Conservation (phyloP, 2,888 invertebrate species). For the Amblyjoppa proteus region DNA sequence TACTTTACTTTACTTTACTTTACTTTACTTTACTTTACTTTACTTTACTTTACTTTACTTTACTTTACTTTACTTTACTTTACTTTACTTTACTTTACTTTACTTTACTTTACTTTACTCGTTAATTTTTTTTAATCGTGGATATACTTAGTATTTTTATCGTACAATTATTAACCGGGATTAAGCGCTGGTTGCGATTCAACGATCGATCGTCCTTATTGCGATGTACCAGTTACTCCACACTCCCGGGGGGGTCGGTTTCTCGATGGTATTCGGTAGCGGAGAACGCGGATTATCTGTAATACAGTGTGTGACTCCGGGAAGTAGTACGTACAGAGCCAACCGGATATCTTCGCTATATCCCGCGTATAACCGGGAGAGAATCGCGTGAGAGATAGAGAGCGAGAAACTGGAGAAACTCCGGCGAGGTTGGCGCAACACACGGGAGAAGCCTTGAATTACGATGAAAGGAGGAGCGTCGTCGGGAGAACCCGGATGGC, state of each 20-base stretch:
- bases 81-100: too few species aligned
- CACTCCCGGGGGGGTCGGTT: background rate
- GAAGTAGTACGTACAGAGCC: background rate
- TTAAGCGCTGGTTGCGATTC: background rate
- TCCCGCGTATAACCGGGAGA: background rate
- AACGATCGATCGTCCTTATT: background rate
- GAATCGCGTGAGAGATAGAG: conserved; percentile 21
- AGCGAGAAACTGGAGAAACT: conserved; percentile 34
- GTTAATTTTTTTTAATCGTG: too few species aligned
- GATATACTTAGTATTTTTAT: background rate
- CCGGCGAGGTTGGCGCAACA: conserved; percentile 51
- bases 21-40: too few species aligned
- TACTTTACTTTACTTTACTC: too few species aligned
- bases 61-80: too few species aligned
- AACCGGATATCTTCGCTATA: conserved; percentile 2
- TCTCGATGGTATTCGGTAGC: conserved; percentile 12
- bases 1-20: too few species aligned
- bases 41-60: too few species aligned
- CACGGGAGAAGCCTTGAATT: conserved; percentile 74
- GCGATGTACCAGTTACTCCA: background rate
- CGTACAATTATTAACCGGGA: background rate
- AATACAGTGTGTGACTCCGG: conserved; percentile 7
- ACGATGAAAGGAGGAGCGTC: conserved; percentile 69
- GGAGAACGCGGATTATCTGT: conserved; percentile 22
- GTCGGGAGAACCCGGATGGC: conserved; percentile 76